A percentile compares a stretch with the other conserved stretches of the same genome.
phyloP scores from a whole-genome alignment of 2,113 vertebrate species.

The Zosterops pallidus region DNA sequence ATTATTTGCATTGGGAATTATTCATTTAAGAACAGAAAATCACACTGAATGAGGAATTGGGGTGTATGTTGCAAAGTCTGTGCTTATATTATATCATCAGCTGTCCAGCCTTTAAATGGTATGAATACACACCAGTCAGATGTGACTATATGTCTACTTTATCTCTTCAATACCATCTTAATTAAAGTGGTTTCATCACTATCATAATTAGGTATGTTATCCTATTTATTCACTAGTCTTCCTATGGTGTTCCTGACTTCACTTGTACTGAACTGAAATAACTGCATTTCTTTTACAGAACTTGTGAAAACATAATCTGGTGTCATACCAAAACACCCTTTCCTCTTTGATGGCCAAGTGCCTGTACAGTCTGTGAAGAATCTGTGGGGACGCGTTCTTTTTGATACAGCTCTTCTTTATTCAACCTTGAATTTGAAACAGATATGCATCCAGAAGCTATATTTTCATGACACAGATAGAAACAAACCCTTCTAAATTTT shows the following conservation, averaged over 20 bases:
- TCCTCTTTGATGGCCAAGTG: neutral
- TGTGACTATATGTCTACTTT: neutral
- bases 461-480: neutral
- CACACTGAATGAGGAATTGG: neutral
- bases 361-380: neutral
- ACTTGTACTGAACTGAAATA: neutral
- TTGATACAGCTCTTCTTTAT: neutral
- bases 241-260: neutral
- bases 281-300: neutral
- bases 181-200: neutral
- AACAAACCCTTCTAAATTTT: accelerated
- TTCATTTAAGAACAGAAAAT: neutral
- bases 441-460: neutral
- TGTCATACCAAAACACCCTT: neutral
- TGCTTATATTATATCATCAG: neutral
- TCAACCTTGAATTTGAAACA: neutral
- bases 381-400: neutral
- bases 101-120: neutral
- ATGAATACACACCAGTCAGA: neutral
- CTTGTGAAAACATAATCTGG: neutral
- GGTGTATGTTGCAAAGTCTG: neutral
- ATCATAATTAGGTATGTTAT: neutral
- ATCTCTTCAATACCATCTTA: neutral
- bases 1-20: neutral
- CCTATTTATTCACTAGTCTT: neutral